These are phyloP conservation scores for Sapayoa aenigma DNA, from an alignment of 2,113 vertebrate genomes.

Conservation along the genomic window DNA sequence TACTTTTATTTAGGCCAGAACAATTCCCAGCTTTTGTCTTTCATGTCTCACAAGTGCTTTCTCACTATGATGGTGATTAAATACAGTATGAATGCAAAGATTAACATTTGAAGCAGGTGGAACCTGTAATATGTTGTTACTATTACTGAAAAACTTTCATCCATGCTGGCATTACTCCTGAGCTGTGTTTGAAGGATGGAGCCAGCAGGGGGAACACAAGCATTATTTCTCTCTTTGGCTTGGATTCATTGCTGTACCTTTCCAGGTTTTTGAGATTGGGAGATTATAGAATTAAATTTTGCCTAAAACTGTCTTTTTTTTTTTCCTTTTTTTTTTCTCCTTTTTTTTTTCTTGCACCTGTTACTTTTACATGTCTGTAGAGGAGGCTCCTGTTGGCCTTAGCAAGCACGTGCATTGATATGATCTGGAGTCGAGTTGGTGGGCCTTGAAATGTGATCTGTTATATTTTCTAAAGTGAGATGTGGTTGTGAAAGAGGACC, in stretches of 20 bases:
- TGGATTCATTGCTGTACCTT: background rate
- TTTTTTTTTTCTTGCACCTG: background rate
- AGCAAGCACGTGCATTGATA: background rate
- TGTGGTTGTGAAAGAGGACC: background rate
- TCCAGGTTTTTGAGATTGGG: background rate
- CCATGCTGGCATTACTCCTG: rapidly evolving
- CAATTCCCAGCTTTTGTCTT: background rate
- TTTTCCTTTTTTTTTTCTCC: too few relatives aligned
- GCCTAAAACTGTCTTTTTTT: background rate
- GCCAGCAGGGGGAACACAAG: background rate
- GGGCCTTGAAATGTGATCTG: background rate
- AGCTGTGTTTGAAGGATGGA: background rate
- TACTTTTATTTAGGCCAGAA: background rate
- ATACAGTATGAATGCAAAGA: background rate
- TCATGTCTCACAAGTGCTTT: background rate
- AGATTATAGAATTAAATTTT: background rate
- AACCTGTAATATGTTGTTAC: background rate
- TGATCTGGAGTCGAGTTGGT: background rate
- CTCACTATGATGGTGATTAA: background rate
- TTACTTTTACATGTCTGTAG: background rate
- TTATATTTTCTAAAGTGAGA: background rate
- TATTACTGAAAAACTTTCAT: background rate
- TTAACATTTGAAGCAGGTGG: background rate
- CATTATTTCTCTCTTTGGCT: background rate
- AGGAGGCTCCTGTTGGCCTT: background rate